Percentiles rank a stretch among this genome's conserved stretches.
Conservation (phyloP, 2,888 invertebrate species). For the Tenodera sinensis region DNA sequence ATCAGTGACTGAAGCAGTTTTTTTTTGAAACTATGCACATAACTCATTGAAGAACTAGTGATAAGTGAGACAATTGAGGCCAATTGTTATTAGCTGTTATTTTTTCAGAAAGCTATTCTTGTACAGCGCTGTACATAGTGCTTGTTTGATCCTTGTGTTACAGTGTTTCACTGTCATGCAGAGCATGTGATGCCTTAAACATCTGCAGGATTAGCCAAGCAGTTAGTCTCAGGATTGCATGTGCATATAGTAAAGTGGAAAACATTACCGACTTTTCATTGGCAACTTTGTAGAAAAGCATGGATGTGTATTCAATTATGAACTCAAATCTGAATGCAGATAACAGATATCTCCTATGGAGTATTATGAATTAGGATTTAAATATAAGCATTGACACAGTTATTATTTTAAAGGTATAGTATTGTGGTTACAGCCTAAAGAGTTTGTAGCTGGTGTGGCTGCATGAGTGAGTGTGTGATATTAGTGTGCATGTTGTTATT, state of each 20-base stretch:
- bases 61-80: background rate
- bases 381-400: background rate
- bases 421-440: background rate
- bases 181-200: background rate
- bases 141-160: background rate
- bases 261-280: background rate
- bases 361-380: background rate
- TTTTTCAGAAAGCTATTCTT: background rate
- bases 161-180: background rate
- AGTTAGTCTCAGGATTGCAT: background rate
- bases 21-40: background rate
- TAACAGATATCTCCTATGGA: background rate
- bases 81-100: background rate
- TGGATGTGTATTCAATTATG: background rate
- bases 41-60: background rate
- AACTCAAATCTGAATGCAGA: background rate
- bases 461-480: background rate
- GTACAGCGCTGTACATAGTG: background rate
- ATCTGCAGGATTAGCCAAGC: background rate
- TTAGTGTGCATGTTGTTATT: background rate
- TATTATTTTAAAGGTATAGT: background rate
- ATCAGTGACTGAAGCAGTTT: background rate
- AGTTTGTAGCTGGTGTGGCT: background rate
- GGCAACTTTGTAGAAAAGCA: background rate
- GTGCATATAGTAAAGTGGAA: background rate